Percentiles rank a stretch among this genome's conserved stretches.
phyloP scores from a whole-genome alignment of 2,797 vertebrate species.

The Brotula barbata region DNA sequence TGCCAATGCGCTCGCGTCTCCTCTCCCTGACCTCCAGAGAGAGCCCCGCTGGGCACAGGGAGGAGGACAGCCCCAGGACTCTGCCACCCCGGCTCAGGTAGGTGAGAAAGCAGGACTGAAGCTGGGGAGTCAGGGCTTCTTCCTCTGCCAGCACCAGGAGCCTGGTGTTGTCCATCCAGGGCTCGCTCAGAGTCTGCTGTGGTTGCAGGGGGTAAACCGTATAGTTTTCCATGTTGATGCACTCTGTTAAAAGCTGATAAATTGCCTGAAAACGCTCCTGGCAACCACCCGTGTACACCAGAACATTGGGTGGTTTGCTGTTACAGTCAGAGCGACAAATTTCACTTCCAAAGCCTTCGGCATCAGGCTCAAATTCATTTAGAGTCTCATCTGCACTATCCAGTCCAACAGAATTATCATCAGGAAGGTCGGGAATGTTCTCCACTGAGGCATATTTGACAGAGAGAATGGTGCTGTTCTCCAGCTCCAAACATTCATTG shows the following conservation, averaged over 20 bases:
- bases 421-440: conserved; percentile 87
- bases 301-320: conserved; percentile 86
- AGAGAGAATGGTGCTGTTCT: conserved; percentile 92
- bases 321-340: conserved; percentile 33
- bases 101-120: conserved; percentile 79
- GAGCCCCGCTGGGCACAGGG: conserved; percentile 81
- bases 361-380: conserved; percentile 35
- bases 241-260: conserved; percentile 77
- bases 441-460: conserved; percentile 89
- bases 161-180: conserved; percentile 86
- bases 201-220: conserved; percentile 83
- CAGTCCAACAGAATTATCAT: conserved; percentile 54
- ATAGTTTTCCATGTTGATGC: conserved; percentile 82
- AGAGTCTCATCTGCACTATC: conserved; percentile 36
- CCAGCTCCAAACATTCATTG: conserved; percentile 90
- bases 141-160: conserved; percentile 86
- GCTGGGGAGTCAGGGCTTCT: conserved; percentile 70
- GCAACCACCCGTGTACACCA: conserved; percentile 83
- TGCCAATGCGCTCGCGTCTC: conserved; percentile 62
- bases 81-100: conserved; percentile 87
- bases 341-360: conserved; percentile 1
- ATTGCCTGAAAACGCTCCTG: conserved; percentile 72
- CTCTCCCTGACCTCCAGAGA: conserved; percentile 64
- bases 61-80: conserved; percentile 83
- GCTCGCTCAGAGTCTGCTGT: conserved; percentile 82